Evolutionary conservation across 2,888 invertebrate species (phyloP).

Genomic region (Meganola albula): DNA sequence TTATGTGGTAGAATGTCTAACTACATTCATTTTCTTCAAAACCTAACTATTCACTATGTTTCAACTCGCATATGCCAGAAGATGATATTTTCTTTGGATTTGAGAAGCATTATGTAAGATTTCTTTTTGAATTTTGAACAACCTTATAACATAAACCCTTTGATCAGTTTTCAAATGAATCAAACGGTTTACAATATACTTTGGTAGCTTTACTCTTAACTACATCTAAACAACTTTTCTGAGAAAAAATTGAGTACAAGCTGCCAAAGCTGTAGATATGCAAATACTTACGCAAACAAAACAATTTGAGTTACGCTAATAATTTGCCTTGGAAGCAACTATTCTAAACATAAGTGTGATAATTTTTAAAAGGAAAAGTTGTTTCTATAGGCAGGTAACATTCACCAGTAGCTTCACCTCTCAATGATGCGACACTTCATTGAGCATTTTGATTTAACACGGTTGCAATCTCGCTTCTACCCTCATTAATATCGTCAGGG

Average conservation of each 20-base stretch:
- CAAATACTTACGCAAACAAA: conserved; percentile 44
- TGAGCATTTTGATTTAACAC: conserved; percentile 68
- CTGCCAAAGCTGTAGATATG: conserved; percentile 49
- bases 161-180: conserved; percentile 37
- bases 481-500: conserved; percentile 79
- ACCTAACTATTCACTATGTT: conserved; percentile 56
- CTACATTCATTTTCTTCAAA: conserved; percentile 32
- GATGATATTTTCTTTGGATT: conserved; percentile 60
- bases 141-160: conserved; percentile 37
- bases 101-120: conserved; percentile 60
- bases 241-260: too few species aligned
- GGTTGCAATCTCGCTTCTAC: conserved; percentile 76
- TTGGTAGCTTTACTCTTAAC: conserved; percentile 41
- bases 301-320: conserved; percentile 42
- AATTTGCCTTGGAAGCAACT: conserved; percentile 34
- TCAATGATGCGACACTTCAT: conserved; percentile 60
- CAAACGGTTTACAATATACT: conserved; percentile 37
- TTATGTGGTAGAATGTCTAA: too few species aligned
- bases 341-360: conserved; percentile 14
- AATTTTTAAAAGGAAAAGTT: conserved; percentile 29
- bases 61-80: conserved; percentile 63
- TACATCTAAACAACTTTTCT: too few species aligned
- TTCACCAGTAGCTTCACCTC: conserved; percentile 70
- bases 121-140: conserved; percentile 45
- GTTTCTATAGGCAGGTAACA: conserved; percentile 43